A percentile compares a stretch with the other conserved stretches of the same genome.
phyloP scores from a whole-genome alignment of 1,140 invertebrate genomes.

The Mizuhopecten yessoensis region DNA sequence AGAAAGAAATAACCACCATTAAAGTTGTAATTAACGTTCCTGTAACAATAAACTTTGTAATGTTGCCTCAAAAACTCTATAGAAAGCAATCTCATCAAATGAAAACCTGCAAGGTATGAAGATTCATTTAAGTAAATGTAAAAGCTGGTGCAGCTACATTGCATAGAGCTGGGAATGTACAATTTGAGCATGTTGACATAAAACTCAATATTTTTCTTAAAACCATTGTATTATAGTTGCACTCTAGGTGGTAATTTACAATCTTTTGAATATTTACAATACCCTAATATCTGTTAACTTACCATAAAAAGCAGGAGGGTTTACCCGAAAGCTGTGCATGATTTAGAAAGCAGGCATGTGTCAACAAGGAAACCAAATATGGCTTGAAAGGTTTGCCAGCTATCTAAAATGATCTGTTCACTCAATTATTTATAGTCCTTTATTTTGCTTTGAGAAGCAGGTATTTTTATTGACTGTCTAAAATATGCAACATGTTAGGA shows the following conservation, averaged over 20 bases:
- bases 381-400: neutral
- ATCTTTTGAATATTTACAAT: too few species aligned
- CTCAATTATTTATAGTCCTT: neutral
- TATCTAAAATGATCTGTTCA: neutral
- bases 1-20: neutral
- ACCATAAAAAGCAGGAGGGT: slow-evolving; percentile 26
- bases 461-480: neutral
- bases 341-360: neutral
- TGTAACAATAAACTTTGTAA: too few species aligned
- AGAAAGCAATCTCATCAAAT: too few species aligned
- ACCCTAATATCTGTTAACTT: neutral
- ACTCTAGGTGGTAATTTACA: too few species aligned
- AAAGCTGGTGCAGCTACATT: too few species aligned
- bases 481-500: slow-evolving; percentile 13
- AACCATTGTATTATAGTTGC: too few species aligned
- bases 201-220: too few species aligned
- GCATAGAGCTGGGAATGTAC: too few species aligned
- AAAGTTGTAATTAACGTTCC: neutral
- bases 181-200: too few species aligned
- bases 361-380: neutral
- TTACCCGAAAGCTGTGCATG: neutral
- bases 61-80: too few species aligned
- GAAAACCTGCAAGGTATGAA: too few species aligned
- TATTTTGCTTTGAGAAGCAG: neutral
- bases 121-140: too few species aligned